Evolutionary conservation across 2,113 vertebrate genomes (phyloP).

Genomic region (Xyliphius kryptos): DNA sequence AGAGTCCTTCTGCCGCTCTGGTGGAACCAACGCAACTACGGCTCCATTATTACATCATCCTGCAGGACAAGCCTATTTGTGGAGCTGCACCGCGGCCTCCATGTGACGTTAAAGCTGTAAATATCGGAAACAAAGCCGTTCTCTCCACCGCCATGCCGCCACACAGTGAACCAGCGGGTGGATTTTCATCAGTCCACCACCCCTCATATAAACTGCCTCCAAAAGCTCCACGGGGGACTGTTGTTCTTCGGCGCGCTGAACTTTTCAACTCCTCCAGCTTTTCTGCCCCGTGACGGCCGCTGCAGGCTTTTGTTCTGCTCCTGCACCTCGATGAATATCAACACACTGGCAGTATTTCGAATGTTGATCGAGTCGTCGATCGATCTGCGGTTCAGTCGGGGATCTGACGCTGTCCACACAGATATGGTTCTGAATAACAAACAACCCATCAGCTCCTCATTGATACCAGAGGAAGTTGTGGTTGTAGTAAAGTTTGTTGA

Average conservation of each 20-base stretch:
- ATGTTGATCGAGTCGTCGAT: too few species aligned
- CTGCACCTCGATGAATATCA: slow-evolving; percentile 5
- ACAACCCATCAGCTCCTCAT: too few species aligned
- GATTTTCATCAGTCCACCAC: slow-evolving; percentile 18
- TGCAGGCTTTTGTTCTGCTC: neutral
- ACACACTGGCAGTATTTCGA: neutral
- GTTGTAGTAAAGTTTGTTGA: too few species aligned
- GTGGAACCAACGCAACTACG: too few species aligned
- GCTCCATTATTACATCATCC: too few species aligned
- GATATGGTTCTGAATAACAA: too few species aligned
- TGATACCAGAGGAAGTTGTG: too few species aligned
- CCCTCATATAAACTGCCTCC: slow-evolving; percentile 26
- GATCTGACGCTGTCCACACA: too few species aligned
- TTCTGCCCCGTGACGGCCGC: slow-evolving; percentile 39
- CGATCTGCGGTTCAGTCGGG: too few species aligned
- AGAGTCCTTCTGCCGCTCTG: too few species aligned
- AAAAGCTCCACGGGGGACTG: slow-evolving; percentile 50
- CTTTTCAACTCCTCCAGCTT: slow-evolving; percentile 58
- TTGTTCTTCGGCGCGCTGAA: slow-evolving; percentile 63
- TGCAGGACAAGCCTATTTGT: too few species aligned
- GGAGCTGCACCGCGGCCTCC: neutral
- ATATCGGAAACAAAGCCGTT: slow-evolving; percentile 55
- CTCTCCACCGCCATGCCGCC: slow-evolving; percentile 35
- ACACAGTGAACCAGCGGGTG: slow-evolving; percentile 58
- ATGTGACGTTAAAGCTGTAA: slow-evolving; percentile 42